phyloP scores from a whole-genome alignment of 2,797 vertebrate genomes.

The Pangasius djambal region DNA sequence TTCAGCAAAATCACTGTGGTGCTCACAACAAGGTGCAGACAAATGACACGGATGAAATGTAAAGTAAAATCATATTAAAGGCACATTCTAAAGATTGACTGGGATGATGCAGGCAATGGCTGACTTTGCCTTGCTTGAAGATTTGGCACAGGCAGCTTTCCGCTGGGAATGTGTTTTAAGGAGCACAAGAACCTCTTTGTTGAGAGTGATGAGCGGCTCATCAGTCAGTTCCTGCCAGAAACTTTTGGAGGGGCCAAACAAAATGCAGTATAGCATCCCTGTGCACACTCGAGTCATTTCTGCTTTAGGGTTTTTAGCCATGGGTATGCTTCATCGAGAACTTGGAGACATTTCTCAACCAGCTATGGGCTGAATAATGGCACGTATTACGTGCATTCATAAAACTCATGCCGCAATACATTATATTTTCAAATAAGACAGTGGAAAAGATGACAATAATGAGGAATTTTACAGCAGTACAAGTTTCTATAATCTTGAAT shows the following conservation, averaged over 20 bases:
- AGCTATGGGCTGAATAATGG: background rate
- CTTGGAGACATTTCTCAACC: background rate
- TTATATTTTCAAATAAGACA: background rate
- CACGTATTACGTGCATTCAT: background rate
- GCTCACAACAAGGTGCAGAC: background rate
- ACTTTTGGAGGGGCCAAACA: background rate
- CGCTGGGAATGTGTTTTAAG: background rate
- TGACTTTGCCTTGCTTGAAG: background rate
- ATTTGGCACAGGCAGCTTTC: background rate
- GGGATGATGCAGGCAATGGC: too few species aligned
- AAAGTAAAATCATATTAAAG: constrained; percentile 11
- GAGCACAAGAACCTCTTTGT: background rate
- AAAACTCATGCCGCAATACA: background rate
- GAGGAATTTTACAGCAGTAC: constrained; percentile 6
- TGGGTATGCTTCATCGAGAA: background rate
- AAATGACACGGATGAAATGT: background rate
- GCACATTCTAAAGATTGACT: background rate
- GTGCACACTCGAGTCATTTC: background rate
- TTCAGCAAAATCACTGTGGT: background rate
- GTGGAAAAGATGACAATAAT: background rate
- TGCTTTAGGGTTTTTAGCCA: background rate
- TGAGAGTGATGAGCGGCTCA: constrained; percentile 20
- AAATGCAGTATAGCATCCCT: background rate
- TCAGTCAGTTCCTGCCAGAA: background rate
- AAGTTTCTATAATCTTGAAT: background rate